Evolutionary conservation across 2,113 vertebrate genomes (phyloP).

Genomic region (Sprattus sprattus): DNA sequence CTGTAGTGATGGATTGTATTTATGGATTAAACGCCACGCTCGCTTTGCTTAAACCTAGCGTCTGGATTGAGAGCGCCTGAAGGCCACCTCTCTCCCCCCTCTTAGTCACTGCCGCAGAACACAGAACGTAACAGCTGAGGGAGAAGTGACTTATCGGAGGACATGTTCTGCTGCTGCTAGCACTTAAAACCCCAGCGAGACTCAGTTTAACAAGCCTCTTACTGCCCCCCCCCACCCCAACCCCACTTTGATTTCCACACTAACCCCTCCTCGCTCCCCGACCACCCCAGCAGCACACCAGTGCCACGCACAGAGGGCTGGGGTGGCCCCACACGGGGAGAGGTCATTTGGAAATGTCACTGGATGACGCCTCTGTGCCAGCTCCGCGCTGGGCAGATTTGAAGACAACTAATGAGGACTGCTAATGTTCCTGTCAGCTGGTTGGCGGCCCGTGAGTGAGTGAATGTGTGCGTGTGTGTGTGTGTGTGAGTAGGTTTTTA

Average conservation of each 20-base stretch:
- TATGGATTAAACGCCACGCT: neutral
- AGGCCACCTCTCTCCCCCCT: neutral
- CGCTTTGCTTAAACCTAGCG: neutral
- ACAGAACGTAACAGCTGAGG: neutral
- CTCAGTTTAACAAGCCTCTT: constrained; percentile 21
- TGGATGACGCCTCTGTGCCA: constrained; percentile 45
- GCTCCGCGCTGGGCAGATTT: constrained; percentile 42
- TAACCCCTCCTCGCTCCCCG: neutral
- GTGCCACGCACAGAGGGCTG: constrained; percentile 44
- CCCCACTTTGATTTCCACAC: constrained; percentile 33
- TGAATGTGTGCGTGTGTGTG: neutral
- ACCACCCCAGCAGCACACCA: constrained; percentile 25
- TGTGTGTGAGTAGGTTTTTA: neutral
- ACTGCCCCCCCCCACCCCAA: neutral
- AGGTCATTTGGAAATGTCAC: constrained; percentile 64
- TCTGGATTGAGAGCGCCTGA: neutral
- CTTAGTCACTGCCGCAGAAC: neutral
- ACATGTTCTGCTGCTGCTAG: constrained; percentile 48
- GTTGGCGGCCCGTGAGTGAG: constrained; percentile 14
- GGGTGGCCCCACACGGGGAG: constrained; percentile 49
- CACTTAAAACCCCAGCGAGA: constrained; percentile 49
- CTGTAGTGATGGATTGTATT: neutral
- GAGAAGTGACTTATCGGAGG: neutral
- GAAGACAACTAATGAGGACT: constrained; percentile 51
- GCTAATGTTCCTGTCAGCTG: constrained; percentile 44